Percentiles rank a stretch among this genome's conserved stretches.
phyloP scores from a whole-genome alignment of 2,797 vertebrate species.

The Geotrypetes seraphini region DNA sequence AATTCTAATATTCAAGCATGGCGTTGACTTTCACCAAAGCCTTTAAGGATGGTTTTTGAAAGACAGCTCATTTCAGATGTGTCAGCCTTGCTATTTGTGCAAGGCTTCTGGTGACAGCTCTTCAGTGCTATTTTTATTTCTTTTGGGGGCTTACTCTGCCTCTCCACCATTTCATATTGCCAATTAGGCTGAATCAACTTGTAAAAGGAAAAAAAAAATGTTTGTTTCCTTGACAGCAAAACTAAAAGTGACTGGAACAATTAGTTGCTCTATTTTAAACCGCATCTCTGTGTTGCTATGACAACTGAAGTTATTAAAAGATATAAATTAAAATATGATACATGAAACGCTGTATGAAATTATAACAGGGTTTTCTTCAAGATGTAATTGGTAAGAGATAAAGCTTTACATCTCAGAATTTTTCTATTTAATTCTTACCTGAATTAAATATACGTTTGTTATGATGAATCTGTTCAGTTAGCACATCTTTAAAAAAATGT shows the following conservation, averaged over 20 bases:
- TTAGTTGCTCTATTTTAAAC: conserved; percentile 43
- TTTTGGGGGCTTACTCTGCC: not conserved
- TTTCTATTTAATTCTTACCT: too few relatives aligned
- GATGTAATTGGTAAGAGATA: too few relatives aligned
- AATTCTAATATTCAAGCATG: not conserved
- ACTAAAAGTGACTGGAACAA: conserved; percentile 37
- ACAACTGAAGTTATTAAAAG: conserved; percentile 40
- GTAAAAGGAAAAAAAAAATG: conserved; percentile 7
- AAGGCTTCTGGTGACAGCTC: not conserved
- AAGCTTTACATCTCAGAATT: too few relatives aligned
- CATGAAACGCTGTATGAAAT: conserved; percentile 16
- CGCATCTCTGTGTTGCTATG: conserved; percentile 38
- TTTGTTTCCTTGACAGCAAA: conserved; percentile 42
- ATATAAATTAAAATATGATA: conserved; percentile 28
- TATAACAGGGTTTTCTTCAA: too few relatives aligned
- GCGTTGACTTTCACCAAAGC: too few relatives aligned
- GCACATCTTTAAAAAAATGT: too few relatives aligned
- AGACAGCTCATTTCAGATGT: not conserved
- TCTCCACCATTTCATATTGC: conserved; percentile 1
- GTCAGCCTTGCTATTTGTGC: not conserved
- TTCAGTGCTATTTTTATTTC: not conserved
- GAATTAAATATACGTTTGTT: too few relatives aligned
- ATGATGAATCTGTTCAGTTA: too few relatives aligned
- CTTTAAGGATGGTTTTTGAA: not conserved
- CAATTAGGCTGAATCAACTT: conserved; percentile 5